A percentile compares a stretch with the other conserved stretches of the same genome.
These are phyloP conservation scores for Augiades crinisus DNA, from an alignment of 2,888 invertebrate genomes.

Conservation along the genomic window DNA sequence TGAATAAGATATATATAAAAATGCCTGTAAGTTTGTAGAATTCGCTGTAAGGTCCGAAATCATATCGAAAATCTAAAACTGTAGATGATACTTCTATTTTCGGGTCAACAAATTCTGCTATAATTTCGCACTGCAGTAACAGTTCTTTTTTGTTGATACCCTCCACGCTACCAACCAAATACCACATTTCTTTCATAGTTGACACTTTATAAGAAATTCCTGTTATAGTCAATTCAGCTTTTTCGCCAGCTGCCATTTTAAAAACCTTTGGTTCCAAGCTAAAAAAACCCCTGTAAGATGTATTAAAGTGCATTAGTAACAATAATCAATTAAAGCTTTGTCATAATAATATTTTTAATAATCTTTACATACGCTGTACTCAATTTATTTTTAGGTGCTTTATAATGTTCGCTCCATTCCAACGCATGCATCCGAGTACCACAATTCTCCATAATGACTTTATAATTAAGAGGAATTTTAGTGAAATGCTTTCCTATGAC, in stretches of 20 bases:
- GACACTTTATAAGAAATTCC: constrained; percentile 61
- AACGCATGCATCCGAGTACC: constrained; percentile 77
- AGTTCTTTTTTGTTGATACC: constrained; percentile 77
- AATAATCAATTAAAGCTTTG: not conserved
- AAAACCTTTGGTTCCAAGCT: constrained; percentile 66
- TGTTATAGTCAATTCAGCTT: constrained; percentile 57
- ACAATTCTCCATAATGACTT: constrained; percentile 77
- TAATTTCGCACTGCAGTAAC: constrained; percentile 71
- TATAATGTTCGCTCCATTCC: constrained; percentile 73
- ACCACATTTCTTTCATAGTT: constrained; percentile 78
- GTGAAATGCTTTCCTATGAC: constrained; percentile 84
- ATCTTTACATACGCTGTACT: constrained; percentile 47
- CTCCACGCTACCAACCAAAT: constrained; percentile 78
- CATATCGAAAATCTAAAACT: constrained; percentile 72
- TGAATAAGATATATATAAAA: not conserved
- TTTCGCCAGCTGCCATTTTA: constrained; percentile 70
- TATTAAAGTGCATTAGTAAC: not conserved
- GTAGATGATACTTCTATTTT: constrained; percentile 73
- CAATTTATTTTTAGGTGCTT: constrained; percentile 62
- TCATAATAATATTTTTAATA: not conserved
- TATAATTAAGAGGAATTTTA: constrained; percentile 61
- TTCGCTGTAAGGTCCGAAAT: constrained; percentile 69
- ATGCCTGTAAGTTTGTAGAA: constrained; percentile 71
- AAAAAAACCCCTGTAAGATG: constrained; percentile 63
- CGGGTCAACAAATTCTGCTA: constrained; percentile 82